Percentiles rank a stretch among this genome's conserved stretches.
These are phyloP conservation scores for Apodemus agrarius DNA, from an alignment of 2,797 vertebrate species.

Conservation along the genomic window DNA sequence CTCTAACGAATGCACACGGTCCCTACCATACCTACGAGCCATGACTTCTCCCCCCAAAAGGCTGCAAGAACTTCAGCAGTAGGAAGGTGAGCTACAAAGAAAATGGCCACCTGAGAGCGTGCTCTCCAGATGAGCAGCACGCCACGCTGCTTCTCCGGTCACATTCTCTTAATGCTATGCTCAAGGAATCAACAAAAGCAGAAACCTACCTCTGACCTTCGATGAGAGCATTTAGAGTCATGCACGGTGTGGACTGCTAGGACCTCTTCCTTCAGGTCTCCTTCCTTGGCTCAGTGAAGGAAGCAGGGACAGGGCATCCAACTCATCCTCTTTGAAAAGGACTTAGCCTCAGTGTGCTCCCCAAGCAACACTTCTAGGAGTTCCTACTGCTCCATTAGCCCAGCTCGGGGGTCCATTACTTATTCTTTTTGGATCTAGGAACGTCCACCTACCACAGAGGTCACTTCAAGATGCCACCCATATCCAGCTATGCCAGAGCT, in stretches of 20 bases:
- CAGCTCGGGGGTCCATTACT: not conserved
- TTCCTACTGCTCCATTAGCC: not conserved
- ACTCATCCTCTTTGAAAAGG: not conserved
- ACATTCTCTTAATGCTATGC: not conserved
- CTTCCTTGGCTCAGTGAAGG: not conserved
- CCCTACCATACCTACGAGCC: not conserved
- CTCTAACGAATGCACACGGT: not conserved
- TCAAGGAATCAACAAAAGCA: not conserved
- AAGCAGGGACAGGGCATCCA: not conserved
- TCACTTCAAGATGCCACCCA: not conserved
- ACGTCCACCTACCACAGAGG: not conserved
- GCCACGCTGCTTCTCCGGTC: not conserved
- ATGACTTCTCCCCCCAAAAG: not conserved
- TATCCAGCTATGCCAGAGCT: not conserved
- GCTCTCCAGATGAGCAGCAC: not conserved
- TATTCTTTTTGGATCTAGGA: slow-evolving; percentile 18
- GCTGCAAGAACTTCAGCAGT: not conserved
- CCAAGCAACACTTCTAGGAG: not conserved
- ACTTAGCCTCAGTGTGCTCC: not conserved
- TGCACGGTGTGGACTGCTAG: not conserved
- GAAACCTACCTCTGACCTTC: not conserved
- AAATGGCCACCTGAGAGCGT: not conserved
- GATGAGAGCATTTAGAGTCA: not conserved
- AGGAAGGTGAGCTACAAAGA: not conserved
- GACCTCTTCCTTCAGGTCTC: not conserved